Conservation (phyloP, 1,140 invertebrate genomes). For the Chionoecetes opilio region DNA sequence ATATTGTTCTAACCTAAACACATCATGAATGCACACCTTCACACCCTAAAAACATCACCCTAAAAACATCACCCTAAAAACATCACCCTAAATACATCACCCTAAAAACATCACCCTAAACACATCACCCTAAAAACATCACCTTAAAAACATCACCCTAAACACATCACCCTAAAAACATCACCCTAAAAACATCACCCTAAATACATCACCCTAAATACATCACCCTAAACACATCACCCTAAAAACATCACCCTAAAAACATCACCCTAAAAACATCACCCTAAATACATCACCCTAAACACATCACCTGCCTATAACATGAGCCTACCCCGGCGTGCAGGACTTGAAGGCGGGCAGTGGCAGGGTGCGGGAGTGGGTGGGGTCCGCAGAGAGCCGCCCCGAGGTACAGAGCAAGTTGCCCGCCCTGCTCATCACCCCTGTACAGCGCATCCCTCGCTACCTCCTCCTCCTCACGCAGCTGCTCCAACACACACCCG, state of each 20-base stretch:
- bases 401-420: conserved; percentile 89
- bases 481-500: conserved; percentile 87
- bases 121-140: no score
- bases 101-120: no score
- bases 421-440: conserved; percentile 89
- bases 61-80: no score
- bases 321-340: conserved; percentile 64
- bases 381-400: conserved; percentile 87
- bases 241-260: no score
- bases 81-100: no score
- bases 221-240: no score
- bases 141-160: neutral
- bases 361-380: conserved; percentile 86
- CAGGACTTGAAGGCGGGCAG: conserved; percentile 87
- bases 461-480: conserved; percentile 90
- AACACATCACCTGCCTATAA: neutral
- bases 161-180: neutral
- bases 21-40: no score
- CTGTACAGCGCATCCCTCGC: conserved; percentile 90
- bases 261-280: no score
- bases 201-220: no score
- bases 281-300: no score
- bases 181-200: neutral
- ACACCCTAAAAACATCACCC: neutral
- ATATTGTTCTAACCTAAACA: no score